Conservation (phyloP, 2,113 vertebrate species). For the Colistium nudipinnis region DNA sequence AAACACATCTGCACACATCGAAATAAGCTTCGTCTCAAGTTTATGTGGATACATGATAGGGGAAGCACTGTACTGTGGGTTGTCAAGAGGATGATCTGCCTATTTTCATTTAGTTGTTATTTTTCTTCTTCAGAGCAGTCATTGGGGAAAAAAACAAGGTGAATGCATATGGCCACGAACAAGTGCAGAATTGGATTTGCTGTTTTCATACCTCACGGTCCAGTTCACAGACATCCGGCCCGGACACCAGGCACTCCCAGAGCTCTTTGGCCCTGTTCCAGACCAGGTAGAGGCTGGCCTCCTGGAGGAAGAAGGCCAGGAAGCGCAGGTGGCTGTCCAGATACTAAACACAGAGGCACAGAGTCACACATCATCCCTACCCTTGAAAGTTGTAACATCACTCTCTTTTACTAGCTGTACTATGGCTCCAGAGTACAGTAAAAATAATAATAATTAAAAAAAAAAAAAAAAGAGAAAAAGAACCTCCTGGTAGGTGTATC, state of each 20-base stretch:
- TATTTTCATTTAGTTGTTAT: neutral
- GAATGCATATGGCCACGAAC: neutral
- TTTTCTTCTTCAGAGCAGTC: slow-evolving; percentile 10
- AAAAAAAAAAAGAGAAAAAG: neutral
- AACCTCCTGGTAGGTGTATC: slow-evolving; percentile 98
- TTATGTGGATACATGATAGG: neutral
- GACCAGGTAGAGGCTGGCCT: slow-evolving; percentile 96
- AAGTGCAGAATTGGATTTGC: slow-evolving; percentile 12
- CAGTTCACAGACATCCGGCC: slow-evolving; percentile 94
- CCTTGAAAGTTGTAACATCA: neutral
- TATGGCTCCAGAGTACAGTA: neutral
- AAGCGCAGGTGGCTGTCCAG: slow-evolving; percentile 98
- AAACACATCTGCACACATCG: slow-evolving; percentile 91
- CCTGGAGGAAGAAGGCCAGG: slow-evolving; percentile 99
- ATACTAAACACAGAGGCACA: slow-evolving; percentile 83
- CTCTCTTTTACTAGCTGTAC: neutral
- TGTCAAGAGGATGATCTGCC: neutral
- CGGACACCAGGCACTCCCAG: slow-evolving; percentile 98
- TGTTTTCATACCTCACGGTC: slow-evolving; percentile 89
- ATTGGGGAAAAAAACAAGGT: neutral
- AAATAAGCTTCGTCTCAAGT: neutral
- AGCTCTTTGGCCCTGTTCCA: slow-evolving; percentile 98
- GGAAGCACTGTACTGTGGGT: neutral
- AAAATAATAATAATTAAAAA: neutral
- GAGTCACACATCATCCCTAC: slow-evolving; percentile 4